phyloP scores from a whole-genome alignment of 2,888 invertebrate species.

The Vesta saturnalis region DNA sequence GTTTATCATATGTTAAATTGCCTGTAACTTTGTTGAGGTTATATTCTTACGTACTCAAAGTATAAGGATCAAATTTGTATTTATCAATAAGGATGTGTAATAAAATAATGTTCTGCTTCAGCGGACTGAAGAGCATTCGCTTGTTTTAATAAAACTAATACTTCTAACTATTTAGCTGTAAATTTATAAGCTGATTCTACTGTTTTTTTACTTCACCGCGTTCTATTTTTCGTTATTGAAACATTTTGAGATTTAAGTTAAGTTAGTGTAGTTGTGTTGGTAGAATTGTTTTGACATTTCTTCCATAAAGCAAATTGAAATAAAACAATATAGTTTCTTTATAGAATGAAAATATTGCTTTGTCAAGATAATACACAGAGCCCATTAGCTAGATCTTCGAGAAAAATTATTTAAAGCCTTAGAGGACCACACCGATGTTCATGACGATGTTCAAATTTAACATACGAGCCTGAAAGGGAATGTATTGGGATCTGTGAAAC shows the following conservation, averaged over 20 bases:
- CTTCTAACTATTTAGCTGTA: not conserved
- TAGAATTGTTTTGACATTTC: no score
- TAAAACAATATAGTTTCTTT: no score
- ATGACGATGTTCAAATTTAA: no score
- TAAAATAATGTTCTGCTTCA: conserved; percentile 54
- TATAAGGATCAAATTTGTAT: conserved; percentile 32
- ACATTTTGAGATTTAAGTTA: not conserved
- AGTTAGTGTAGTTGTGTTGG: no score
- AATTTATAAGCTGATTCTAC: not conserved
- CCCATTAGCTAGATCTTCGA: no score
- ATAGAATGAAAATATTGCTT: no score
- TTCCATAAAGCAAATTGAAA: no score
- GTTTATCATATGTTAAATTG: conserved; percentile 57
- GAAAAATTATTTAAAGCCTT: no score
- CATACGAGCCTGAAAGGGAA: no score
- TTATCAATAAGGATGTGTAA: conserved; percentile 46
- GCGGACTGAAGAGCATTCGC: conserved; percentile 48
- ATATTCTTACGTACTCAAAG: conserved; percentile 22
- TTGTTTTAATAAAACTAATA: conserved; percentile 56
- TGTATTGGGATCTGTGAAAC: no score
- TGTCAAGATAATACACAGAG: no score
- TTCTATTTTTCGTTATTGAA: not conserved
- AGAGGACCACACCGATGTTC: no score
- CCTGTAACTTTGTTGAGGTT: conserved; percentile 47
- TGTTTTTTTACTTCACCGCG: not conserved